These are phyloP conservation scores for Hirudo medicinalis DNA, from an alignment of 1,140 invertebrate genomes.

Conservation along the genomic window DNA sequence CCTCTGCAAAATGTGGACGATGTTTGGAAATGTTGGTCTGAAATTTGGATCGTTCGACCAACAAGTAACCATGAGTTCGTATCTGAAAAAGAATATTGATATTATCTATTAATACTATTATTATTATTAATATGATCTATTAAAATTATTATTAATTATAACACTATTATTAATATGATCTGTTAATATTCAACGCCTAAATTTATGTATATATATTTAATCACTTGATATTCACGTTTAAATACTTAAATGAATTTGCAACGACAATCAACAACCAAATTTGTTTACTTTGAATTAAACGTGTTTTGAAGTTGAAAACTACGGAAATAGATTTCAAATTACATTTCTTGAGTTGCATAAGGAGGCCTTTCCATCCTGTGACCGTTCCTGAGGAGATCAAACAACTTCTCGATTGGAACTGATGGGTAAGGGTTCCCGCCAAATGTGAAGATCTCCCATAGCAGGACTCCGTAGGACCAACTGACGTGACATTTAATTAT, in stretches of 20 bases:
- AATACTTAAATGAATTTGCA: too few relatives aligned
- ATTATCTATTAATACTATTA: too few relatives aligned
- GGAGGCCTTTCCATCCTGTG: conserved; percentile 61
- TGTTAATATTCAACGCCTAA: too few relatives aligned
- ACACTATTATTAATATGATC: too few relatives aligned
- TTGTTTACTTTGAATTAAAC: too few relatives aligned
- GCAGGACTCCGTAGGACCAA: conserved; percentile 37
- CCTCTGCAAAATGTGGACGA: conserved; percentile 26
- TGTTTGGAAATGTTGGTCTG: conserved; percentile 62
- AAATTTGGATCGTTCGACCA: conserved; percentile 63
- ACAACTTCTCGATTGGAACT: conserved; percentile 53
- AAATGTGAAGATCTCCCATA: conserved; percentile 43
- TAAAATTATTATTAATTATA: too few relatives aligned
- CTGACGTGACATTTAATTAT: conserved; percentile 10
- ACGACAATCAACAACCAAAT: too few relatives aligned
- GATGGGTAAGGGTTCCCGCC: conserved; percentile 41
- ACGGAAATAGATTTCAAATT: neutral
- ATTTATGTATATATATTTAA: too few relatives aligned
- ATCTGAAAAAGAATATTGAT: conserved; percentile 42
- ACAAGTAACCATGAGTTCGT: conserved; percentile 70
- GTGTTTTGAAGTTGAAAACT: neutral
- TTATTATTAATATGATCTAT: too few relatives aligned
- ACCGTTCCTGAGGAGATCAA: conserved; percentile 64
- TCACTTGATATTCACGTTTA: too few relatives aligned
- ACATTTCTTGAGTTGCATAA: conserved; percentile 21